Base-by-base conservation (phyloP, 2,888 invertebrate genomes). In the Pammene fasciana region DNA sequence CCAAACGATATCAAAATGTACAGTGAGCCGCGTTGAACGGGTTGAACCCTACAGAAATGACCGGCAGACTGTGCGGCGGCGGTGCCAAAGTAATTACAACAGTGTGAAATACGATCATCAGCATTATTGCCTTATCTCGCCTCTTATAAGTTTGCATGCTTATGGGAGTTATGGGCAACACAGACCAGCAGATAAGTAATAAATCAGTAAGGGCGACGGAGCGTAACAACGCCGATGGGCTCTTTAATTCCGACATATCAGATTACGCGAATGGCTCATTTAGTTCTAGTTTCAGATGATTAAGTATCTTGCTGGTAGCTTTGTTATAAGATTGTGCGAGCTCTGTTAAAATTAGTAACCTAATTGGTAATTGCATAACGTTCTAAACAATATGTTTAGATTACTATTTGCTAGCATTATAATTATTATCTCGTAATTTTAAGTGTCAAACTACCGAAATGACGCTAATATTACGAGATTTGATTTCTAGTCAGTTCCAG, bases 221-320 rank as follows among this genome's bases (percentile, higher is more conserved):
- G 46, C 66, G 66, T 45, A 59, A 46, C 68, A 50, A 65, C 45
- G 64, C 45, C 48, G 54, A 68, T 62, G 62, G 67, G 55, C 62
- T 61, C 56, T 68, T 66, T 72, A 72, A 72, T 72, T 72, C 55
- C 14, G 43, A 45, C 62, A 61, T 59, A 72, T 72, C 65, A 70
- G 64, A 67, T 72, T 72, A 67, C 72, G 45, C 55, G 45, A 59
- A 67, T 62, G 70, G 70, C 80, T 74, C 76, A 72, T 76, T 73
- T 72, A 66, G 73, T 67, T 72, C 71, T 65, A 71, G 56, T 67
- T 65, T 52, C 60, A 62, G 50, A 64, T 62, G 68, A 57, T 68
- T 48, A 41, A 68, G 50, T 36, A 61, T 41, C 34, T 55, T 50
- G 48, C 43, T 56, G 45, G 64, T 26, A 14, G n/a, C 45, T 52